Conservation (phyloP, 2,113 vertebrate genomes). For the Ictalurus furcatus region DNA sequence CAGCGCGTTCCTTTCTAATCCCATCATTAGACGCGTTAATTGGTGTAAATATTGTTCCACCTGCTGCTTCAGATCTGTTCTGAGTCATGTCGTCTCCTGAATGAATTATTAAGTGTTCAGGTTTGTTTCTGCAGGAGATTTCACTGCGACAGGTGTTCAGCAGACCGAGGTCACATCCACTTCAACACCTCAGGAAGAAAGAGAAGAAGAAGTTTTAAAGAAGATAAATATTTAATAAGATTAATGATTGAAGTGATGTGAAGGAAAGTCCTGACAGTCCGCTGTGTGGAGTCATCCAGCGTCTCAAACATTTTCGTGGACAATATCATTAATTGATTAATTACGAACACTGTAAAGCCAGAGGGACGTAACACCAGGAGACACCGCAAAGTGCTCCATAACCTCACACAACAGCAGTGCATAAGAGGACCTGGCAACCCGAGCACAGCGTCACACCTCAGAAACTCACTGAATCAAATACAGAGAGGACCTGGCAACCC, state of each 20-base stretch:
- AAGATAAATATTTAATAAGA: background rate
- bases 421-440: background rate
- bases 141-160: background rate
- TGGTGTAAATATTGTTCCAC: background rate
- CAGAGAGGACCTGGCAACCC: conserved; percentile 20
- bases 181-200: background rate
- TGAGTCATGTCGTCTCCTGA: background rate
- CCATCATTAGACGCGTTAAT: background rate
- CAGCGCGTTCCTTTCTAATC: background rate
- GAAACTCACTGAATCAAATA: background rate
- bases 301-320: too few relatives aligned
- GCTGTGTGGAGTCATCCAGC: background rate
- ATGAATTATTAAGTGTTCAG: background rate
- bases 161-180: background rate
- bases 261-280: background rate
- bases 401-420: background rate
- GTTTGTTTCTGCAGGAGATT: background rate
- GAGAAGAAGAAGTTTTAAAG: background rate
- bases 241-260: background rate
- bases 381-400: too few relatives aligned
- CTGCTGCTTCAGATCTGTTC: background rate
- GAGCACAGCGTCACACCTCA: background rate
- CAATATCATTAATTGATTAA: background rate
- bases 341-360: too few relatives aligned
- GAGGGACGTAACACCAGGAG: background rate